Evolutionary conservation across 2,797 vertebrate species (phyloP), one percentile per base, ranked within the genome.

Genomic region (Pterois miles): DNA sequence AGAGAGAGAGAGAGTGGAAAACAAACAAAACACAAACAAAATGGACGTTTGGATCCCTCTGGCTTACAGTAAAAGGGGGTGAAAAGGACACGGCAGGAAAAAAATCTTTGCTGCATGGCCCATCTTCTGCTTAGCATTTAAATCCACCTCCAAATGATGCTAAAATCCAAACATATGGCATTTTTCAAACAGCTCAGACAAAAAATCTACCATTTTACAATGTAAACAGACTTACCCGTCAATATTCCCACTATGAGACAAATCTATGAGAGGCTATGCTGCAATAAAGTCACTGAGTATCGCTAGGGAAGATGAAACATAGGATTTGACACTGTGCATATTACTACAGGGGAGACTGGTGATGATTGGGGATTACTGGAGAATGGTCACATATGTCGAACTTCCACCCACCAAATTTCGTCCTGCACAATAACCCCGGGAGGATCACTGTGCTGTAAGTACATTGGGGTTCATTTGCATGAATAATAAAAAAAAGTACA

Each of bases 21-120:
- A 62, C 27, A 77, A 81, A 65, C 46, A 69, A 62, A 76, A 71
- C 31, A 68, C 6, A 0, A 79, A 60, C 54, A 79, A 83, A 75
- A 85, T 48, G 31, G 67, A 80, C n/a, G 58, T 65, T 66, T 69
- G 59, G 63, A 71, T 81, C 38, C 57, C 77, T 46, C 34, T 9
- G 10, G 71, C 25, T 52, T 53, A 34, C 13, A 3, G 48, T 65
- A 64, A 43, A 78, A 72, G 7, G 14, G 71, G 72, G 63, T 81
- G 78, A 84, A 81, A 81, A 86, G 85, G 83, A 80, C 81, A 82
- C 5, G 0, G 8, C 46, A 57, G 63, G 25, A 65, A 79, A 76
- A 6, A 67, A 77, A 76, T 75, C 48, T 16, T 66, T 25, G 4
- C 36, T 1, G 18, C 27, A 36, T 14, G 13, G 48, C 69, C 22